These are phyloP conservation scores for Nannobrachium achirus DNA, from an alignment of 2,113 vertebrate species.

Conservation along the genomic window DNA sequence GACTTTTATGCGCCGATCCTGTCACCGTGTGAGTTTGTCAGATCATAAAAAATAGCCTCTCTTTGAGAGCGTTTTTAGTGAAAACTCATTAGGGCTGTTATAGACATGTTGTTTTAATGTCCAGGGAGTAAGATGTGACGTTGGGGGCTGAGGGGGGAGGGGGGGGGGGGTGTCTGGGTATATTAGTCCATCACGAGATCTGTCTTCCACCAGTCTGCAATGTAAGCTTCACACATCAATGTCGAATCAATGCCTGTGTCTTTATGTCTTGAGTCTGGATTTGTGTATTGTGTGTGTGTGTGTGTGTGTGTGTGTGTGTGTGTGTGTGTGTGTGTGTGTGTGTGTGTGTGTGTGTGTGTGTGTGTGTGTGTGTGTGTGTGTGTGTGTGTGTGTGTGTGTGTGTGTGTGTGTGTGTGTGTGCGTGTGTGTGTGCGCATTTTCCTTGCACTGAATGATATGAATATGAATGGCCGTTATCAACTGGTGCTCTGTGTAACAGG, in stretches of 20 bases:
- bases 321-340: neutral
- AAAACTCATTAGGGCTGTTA: slow-evolving; percentile 72
- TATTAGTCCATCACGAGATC: slow-evolving; percentile 16
- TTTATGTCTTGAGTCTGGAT: slow-evolving; percentile 2
- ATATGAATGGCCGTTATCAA: slow-evolving; percentile 5
- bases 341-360: neutral
- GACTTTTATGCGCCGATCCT: slow-evolving; percentile 75
- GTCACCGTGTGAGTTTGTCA: slow-evolving; percentile 73
- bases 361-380: too few species aligned
- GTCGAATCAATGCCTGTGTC: neutral
- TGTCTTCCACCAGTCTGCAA: neutral
- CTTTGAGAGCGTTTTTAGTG: slow-evolving; percentile 56
- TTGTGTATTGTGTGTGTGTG: slow-evolving; percentile 2
- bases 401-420: neutral
- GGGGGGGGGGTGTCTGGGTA: slow-evolving; percentile 28
- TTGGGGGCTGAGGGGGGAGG: slow-evolving; percentile 6
- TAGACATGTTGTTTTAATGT: slow-evolving; percentile 68
- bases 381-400: neutral
- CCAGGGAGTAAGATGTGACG: slow-evolving; percentile 24
- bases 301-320: neutral
- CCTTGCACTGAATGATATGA: slow-evolving; percentile 5
- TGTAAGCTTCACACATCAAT: neutral
- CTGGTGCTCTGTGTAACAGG: neutral
- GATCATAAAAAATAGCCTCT: slow-evolving; percentile 64
- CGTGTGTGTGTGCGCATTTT: neutral